phyloP scores from a whole-genome alignment of 2,797 vertebrate genomes.

The Eleutherodactylus coqui region DNA sequence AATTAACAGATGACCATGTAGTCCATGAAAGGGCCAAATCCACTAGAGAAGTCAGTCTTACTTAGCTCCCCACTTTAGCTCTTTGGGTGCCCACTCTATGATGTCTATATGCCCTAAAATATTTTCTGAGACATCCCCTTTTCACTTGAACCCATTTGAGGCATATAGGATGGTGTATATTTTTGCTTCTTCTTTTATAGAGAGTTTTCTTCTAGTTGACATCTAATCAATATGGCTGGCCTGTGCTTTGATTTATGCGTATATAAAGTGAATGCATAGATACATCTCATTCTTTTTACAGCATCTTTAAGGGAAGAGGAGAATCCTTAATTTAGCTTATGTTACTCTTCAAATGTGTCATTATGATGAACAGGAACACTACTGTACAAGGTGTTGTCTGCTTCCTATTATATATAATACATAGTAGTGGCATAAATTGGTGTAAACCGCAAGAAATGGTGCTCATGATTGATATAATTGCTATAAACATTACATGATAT shows the following conservation, averaged over 20 bases:
- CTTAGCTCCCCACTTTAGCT: no score
- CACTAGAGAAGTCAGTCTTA: no score
- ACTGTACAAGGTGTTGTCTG: background rate
- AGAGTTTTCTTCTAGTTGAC: background rate
- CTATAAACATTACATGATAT: slow-evolving; percentile 24
- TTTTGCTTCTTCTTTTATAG: background rate
- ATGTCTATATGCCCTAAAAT: no score
- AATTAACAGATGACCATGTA: no score
- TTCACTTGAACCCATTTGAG: no score
- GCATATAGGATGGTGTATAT: no score
- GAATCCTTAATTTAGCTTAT: background rate
- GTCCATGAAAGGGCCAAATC: no score
- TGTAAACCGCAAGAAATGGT: background rate
- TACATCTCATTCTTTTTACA: background rate
- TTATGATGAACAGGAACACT: background rate
- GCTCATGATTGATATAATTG: slow-evolving; percentile 11
- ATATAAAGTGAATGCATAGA: background rate
- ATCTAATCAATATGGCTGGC: background rate
- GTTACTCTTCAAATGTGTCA: background rate
- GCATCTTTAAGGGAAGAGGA: background rate
- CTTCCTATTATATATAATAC: slow-evolving; percentile 1
- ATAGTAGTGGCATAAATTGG: background rate
- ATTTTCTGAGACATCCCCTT: no score
- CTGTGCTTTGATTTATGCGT: background rate
- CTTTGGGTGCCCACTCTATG: no score